phyloP scores from a whole-genome alignment of 2,888 invertebrate species.

The Parthenolecanium corni region DNA sequence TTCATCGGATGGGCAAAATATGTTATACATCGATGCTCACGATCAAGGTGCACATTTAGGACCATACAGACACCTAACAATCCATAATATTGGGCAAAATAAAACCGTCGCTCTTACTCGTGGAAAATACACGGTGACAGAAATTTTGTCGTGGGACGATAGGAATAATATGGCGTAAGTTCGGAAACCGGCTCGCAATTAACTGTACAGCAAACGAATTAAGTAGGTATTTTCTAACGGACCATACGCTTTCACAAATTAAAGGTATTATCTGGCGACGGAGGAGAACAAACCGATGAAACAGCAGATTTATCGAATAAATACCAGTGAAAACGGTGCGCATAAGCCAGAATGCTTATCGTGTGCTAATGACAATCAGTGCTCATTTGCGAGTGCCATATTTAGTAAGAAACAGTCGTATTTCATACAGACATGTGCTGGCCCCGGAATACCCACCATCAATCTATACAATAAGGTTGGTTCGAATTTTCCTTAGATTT shows the following conservation, averaged over 20 bases:
- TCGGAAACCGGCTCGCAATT: too few species aligned
- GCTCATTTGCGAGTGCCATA: slow-evolving; percentile 55
- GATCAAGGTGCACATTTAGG: slow-evolving; percentile 38
- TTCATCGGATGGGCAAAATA: slow-evolving; percentile 49
- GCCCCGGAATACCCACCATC: slow-evolving; percentile 70
- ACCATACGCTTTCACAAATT: too few species aligned
- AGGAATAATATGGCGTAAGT: slow-evolving; percentile 54
- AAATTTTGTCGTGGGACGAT: slow-evolving; percentile 61
- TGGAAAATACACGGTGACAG: slow-evolving; percentile 57
- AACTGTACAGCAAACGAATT: too few species aligned
- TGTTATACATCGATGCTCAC: slow-evolving; percentile 63
- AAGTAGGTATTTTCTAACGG: too few species aligned
- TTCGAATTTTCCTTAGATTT: slow-evolving; percentile 29
- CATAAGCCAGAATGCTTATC: slow-evolving; percentile 54
- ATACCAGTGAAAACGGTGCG: slow-evolving; percentile 36
- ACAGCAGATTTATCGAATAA: slow-evolving; percentile 39
- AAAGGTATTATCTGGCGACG: slow-evolving; percentile 81
- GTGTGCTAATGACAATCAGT: slow-evolving; percentile 44
- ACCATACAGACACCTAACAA: slow-evolving; percentile 24
- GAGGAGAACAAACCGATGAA: slow-evolving; percentile 56
- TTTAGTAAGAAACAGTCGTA: slow-evolving; percentile 56
- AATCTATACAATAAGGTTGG: slow-evolving; percentile 49
- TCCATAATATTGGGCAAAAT: slow-evolving; percentile 20
- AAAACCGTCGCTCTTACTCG: slow-evolving; percentile 43
- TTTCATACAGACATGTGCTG: slow-evolving; percentile 66